Percentiles rank a stretch among this genome's conserved stretches.
Conservation (phyloP, 2,888 invertebrate species). For the Neoscelio sp. region DNA sequence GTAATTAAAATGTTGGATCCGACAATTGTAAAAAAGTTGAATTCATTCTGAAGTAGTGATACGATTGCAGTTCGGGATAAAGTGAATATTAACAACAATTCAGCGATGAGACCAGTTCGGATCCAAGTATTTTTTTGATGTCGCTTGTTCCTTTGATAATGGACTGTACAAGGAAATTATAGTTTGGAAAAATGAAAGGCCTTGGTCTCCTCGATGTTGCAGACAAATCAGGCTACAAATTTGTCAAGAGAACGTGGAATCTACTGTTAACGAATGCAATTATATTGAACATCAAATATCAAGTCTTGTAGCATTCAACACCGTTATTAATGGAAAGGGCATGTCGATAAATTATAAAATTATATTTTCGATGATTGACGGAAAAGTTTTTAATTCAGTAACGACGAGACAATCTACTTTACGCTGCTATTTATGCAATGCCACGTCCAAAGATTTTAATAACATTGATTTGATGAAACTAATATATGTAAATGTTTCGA, state of each 20-base stretch:
- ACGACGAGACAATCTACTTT: constrained; percentile 4
- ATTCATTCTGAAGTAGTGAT: constrained; percentile 70
- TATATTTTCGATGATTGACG: not conserved
- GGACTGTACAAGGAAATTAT: constrained; percentile 11
- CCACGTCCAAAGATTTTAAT: constrained; percentile 7
- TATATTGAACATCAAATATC: constrained; percentile 26
- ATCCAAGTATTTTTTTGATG: not conserved
- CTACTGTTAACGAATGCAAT: constrained; percentile 27
- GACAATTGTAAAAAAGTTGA: constrained; percentile 32
- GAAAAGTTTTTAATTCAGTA: constrained; percentile 49
- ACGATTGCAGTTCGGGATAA: constrained; percentile 52
- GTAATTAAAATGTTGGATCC: constrained; percentile 36
- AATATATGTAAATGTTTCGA: not conserved
- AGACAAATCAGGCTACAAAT: constrained; percentile 55
- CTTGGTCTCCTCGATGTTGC: constrained; percentile 46
- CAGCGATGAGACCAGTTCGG: not conserved
- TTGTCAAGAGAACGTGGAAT: constrained; percentile 36
- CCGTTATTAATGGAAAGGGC: constrained; percentile 23
- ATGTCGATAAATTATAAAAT: constrained; percentile 50
- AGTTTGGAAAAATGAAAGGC: constrained; percentile 40
- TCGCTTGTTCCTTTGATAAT: not conserved
- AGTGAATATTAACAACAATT: not conserved
- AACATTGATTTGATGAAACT: not conserved
- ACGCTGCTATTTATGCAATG: constrained; percentile 36
- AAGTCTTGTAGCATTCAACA: too few relatives aligned